These are phyloP conservation scores for Xanthostigma xanthostigma DNA, from an alignment of 2,888 invertebrate species.

Conservation along the genomic window DNA sequence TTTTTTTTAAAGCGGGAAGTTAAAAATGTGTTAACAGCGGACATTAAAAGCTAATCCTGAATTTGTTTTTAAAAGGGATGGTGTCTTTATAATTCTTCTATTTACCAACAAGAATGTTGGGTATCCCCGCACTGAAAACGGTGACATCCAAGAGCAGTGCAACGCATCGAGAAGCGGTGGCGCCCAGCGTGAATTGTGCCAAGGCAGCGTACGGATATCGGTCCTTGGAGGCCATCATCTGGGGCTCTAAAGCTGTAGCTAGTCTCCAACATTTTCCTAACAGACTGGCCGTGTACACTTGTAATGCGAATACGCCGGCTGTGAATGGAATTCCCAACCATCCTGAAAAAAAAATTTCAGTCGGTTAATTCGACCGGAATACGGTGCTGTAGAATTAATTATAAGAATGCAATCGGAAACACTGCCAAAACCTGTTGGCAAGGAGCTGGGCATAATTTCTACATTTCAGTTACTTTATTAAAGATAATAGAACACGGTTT, in stretches of 20 bases:
- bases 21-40: too few relatives aligned
- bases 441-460: too few relatives aligned
- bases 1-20: too few relatives aligned
- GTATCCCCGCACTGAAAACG: conserved; percentile 63
- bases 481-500: too few relatives aligned
- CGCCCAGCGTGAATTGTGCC: conserved; percentile 63
- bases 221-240: conserved; percentile 32
- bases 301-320: conserved; percentile 46
- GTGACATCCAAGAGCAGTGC: conserved; percentile 57
- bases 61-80: too few relatives aligned
- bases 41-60: too few relatives aligned
- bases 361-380: not conserved
- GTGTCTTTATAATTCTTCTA: too few relatives aligned
- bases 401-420: too few relatives aligned
- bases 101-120: conserved; percentile 61
- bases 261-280: conserved; percentile 72
- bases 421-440: too few relatives aligned
- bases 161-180: conserved; percentile 40
- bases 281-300: conserved; percentile 68
- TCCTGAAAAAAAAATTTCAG: conserved; percentile 31
- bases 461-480: too few relatives aligned
- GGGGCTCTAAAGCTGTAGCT: conserved; percentile 52
- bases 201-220: conserved; percentile 77
- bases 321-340: conserved; percentile 56
- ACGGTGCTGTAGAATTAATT: too few relatives aligned